These are phyloP conservation scores for Rhodeus uyekii DNA, from an alignment of 2,797 vertebrate genomes.

Conservation along the genomic window DNA sequence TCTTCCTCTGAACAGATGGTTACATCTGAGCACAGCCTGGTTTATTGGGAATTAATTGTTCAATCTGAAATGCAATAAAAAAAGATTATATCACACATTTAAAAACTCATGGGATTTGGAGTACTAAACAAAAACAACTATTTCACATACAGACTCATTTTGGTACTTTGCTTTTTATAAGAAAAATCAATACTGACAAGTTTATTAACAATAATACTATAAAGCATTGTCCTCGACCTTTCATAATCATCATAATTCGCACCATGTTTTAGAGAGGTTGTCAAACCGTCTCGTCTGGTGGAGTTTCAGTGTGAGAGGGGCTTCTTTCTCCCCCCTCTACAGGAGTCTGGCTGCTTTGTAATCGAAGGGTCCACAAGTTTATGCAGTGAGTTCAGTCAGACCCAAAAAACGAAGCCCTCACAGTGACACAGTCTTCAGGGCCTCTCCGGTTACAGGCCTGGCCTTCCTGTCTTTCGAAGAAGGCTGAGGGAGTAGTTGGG, in stretches of 20 bases:
- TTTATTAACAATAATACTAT: background rate
- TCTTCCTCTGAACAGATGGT: conserved; percentile 70
- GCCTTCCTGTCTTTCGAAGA: conserved; percentile 65
- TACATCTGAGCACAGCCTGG: conserved; percentile 47
- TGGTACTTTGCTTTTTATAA: background rate
- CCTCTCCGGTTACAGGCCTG: conserved; percentile 69
- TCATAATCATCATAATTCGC: background rate
- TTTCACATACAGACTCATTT: background rate
- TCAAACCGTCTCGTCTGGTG: background rate
- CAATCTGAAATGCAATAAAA: conserved; percentile 6
- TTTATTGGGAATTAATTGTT: conserved; percentile 52
- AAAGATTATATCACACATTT: conserved; percentile 48
- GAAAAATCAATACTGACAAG: background rate
- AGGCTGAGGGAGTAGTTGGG: conserved; percentile 51
- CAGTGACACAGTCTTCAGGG: conserved; percentile 69
- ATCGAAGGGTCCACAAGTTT: conserved; percentile 16
- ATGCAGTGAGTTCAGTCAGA: conserved; percentile 43
- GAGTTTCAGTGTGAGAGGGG: background rate
- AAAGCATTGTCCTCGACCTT: background rate
- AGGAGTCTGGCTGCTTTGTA: background rate
- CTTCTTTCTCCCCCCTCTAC: background rate
- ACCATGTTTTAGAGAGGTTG: background rate
- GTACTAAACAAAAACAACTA: background rate
- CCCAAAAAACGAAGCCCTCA: conserved; percentile 35
- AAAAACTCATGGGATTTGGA: conserved; percentile 16